These are phyloP conservation scores for Elymnias hypermnestra DNA, from an alignment of 1,140 invertebrate species.

Conservation along the genomic window DNA sequence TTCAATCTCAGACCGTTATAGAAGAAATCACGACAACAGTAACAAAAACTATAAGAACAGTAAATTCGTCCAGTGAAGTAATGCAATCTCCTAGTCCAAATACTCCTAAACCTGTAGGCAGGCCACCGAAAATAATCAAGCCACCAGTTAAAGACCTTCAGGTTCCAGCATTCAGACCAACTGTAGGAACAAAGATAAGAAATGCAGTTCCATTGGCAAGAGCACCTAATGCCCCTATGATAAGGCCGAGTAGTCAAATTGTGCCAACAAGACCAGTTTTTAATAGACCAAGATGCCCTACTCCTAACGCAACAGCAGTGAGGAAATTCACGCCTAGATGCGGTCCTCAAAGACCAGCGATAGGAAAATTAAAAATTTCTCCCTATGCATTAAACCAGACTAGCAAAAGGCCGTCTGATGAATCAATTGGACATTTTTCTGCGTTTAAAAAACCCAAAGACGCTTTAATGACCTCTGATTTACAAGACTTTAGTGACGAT, in stretches of 20 bases:
- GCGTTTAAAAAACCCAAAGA: constrained; percentile 64
- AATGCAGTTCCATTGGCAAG: constrained; percentile 23
- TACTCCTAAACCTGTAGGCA: constrained; percentile 18
- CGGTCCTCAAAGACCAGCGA: constrained; percentile 26
- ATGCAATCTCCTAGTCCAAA: constrained; percentile 31
- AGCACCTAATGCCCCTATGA: constrained; percentile 12
- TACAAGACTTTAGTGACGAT: constrained; percentile 18
- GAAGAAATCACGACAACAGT: constrained; percentile 68
- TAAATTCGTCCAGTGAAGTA: constrained; percentile 56
- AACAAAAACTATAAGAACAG: constrained; percentile 63
- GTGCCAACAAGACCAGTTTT: constrained; percentile 36
- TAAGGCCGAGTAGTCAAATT: constrained; percentile 38
- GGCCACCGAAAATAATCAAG: constrained; percentile 36
- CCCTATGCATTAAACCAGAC: constrained; percentile 32
- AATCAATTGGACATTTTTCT: constrained; percentile 41
- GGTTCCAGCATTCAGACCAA: constrained; percentile 34
- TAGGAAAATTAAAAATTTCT: constrained; percentile 47
- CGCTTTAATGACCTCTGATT: constrained; percentile 33
- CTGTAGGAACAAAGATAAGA: constrained; percentile 38
- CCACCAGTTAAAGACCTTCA: constrained; percentile 33
- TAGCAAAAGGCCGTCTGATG: constrained; percentile 38
- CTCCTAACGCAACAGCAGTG: constrained; percentile 29
- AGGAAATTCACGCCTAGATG: constrained; percentile 27
- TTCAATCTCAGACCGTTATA: constrained; percentile 61
- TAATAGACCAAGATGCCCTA: constrained; percentile 28